These are phyloP conservation scores for Papilio dardanus DNA, from an alignment of 1,140 invertebrate genomes.

Conservation along the genomic window DNA sequence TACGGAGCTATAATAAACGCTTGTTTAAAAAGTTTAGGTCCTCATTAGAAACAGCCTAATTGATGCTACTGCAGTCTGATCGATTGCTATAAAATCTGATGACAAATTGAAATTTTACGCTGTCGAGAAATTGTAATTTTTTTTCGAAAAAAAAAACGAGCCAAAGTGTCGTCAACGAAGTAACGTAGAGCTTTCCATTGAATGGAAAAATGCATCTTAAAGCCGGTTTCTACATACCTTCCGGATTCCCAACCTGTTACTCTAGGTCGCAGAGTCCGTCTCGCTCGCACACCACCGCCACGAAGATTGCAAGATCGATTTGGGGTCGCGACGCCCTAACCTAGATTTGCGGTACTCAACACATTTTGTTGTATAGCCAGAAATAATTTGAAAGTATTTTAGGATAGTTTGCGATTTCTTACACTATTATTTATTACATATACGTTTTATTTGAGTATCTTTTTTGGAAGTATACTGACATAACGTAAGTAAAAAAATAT, in stretches of 20 bases:
- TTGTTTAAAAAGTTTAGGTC: too few species aligned
- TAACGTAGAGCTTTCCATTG: conserved; percentile 78
- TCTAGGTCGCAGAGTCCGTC: conserved; percentile 75
- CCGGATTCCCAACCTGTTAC: conserved; percentile 81
- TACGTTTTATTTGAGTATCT: background rate
- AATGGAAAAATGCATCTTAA: conserved; percentile 78
- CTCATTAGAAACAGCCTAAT: too few species aligned
- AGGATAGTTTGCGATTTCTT: background rate
- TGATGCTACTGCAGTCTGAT: too few species aligned
- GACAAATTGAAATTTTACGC: background rate
- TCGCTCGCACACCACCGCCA: conserved; percentile 54
- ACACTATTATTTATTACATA: background rate
- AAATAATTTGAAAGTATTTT: conserved; percentile 43
- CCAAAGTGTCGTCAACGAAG: conserved; percentile 55
- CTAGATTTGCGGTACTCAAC: conserved; percentile 67
- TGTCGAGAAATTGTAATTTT: background rate
- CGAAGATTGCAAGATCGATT: conserved; percentile 62
- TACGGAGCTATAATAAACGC: too few species aligned
- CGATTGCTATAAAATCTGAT: background rate
- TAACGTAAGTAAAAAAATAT: background rate
- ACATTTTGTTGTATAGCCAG: conserved; percentile 62
- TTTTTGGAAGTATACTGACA: background rate
- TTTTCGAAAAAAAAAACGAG: conserved; percentile 50
- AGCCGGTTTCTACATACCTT: conserved; percentile 79
- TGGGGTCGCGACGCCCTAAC: conserved; percentile 79